Evolutionary conservation across 2,888 invertebrate genomes (phyloP).

Genomic region (Linnaemya vulpina): DNA sequence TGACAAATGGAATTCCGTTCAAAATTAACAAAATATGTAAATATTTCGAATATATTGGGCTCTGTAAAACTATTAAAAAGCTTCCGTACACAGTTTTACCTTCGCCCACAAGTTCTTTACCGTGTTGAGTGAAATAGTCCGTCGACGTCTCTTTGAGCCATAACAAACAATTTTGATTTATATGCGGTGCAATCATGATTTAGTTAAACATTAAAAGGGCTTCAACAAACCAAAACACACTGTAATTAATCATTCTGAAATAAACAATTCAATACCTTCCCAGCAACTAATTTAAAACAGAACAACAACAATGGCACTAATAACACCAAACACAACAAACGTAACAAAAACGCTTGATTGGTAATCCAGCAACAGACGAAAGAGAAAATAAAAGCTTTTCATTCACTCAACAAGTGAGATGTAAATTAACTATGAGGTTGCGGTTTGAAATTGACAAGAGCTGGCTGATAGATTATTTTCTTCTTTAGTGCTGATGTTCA

Average conservation of each 20-base stretch:
- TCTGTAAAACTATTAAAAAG: no score
- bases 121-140: not conserved
- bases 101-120: not conserved
- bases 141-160: not conserved
- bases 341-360: conserved; percentile 38
- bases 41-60: no score
- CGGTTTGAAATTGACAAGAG: conserved; percentile 14
- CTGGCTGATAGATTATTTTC: conserved; percentile 19
- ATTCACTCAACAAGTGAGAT: conserved; percentile 55
- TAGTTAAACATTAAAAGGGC: not conserved
- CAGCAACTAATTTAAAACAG: conserved; percentile 16
- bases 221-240: not conserved
- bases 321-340: not conserved
- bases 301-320: not conserved
- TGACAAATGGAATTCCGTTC: no score
- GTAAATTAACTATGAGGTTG: conserved; percentile 44
- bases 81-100: not conserved
- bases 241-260: conserved; percentile 29
- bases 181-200: not conserved
- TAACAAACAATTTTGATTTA: conserved; percentile 3
- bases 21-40: no score
- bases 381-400: conserved; percentile 34
- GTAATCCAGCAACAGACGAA: conserved; percentile 34
- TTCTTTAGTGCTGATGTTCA: conserved; percentile 7
- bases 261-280: conserved; percentile 23